Evolutionary conservation across 2,888 invertebrate genomes (phyloP).

Genomic region (Cistogaster globosa): DNA sequence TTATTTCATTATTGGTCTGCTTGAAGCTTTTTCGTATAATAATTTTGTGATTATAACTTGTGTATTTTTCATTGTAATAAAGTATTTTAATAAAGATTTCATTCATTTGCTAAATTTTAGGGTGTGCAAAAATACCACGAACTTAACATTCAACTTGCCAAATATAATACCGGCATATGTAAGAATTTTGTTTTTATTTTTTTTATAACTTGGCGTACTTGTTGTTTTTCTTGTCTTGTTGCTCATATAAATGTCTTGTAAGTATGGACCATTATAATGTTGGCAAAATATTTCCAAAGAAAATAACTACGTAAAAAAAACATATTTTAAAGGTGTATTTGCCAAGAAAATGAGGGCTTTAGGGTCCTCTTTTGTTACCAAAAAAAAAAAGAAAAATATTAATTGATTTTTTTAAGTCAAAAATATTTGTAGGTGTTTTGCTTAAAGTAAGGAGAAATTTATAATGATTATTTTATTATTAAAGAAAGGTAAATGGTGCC

Average conservation of each 20-base stretch:
- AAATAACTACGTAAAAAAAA: slow-evolving; percentile 34
- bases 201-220: slow-evolving; percentile 35
- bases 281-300: slow-evolving; percentile 68
- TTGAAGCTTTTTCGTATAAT: too few species aligned
- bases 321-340: slow-evolving; percentile 56
- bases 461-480: neutral
- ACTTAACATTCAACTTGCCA: slow-evolving; percentile 48
- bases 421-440: slow-evolving; percentile 46
- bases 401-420: slow-evolving; percentile 58
- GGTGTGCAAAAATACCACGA: slow-evolving; percentile 56
- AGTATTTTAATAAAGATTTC: neutral
- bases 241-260: slow-evolving; percentile 54
- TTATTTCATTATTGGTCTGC: neutral
- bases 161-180: slow-evolving; percentile 66
- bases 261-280: slow-evolving; percentile 63
- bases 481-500: neutral
- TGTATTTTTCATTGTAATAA: neutral
- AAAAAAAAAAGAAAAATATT: slow-evolving; percentile 39
- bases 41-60: neutral
- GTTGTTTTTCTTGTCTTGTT: slow-evolving; percentile 26
- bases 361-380: slow-evolving; percentile 43
- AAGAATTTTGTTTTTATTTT: slow-evolving; percentile 1
- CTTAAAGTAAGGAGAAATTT: neutral
- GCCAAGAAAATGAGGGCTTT: slow-evolving; percentile 58
- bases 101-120: slow-evolving; percentile 47